phyloP scores from a whole-genome alignment of 92 coral and sea anemone species.

The Isaurus tuberculatus region DNA sequence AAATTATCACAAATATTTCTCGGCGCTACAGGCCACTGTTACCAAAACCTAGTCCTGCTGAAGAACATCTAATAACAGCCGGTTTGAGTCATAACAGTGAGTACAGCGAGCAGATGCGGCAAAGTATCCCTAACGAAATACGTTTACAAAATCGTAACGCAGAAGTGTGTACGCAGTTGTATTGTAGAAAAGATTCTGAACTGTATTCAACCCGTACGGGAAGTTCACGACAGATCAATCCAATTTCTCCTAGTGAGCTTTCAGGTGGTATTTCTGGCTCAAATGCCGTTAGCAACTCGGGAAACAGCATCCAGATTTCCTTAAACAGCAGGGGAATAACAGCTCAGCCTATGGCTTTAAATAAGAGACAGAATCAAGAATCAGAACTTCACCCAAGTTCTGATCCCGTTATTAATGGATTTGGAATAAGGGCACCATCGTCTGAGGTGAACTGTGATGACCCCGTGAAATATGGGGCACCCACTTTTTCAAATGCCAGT shows the following conservation, averaged over 20 bases:
- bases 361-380: neutral
- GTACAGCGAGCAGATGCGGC: neutral
- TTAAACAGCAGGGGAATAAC: neutral
- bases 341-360: neutral
- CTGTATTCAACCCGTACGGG: neutral
- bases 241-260: neutral
- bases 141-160: neutral
- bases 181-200: neutral
- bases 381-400: neutral
- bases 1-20: neutral
- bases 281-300: neutral
- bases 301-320: neutral
- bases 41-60: conserved; percentile 26
- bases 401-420: neutral
- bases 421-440: neutral
- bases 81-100: neutral
- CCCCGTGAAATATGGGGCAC: neutral
- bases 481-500: neutral
- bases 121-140: neutral
- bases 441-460: neutral
- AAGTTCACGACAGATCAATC: neutral
- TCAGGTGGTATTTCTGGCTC: neutral
- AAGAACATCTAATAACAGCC: neutral
- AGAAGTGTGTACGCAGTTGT: neutral
- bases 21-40: conserved; percentile 39